Evolutionary conservation across 1,140 invertebrate genomes (phyloP).

Genomic region (Hylaeus anthracinus): DNA sequence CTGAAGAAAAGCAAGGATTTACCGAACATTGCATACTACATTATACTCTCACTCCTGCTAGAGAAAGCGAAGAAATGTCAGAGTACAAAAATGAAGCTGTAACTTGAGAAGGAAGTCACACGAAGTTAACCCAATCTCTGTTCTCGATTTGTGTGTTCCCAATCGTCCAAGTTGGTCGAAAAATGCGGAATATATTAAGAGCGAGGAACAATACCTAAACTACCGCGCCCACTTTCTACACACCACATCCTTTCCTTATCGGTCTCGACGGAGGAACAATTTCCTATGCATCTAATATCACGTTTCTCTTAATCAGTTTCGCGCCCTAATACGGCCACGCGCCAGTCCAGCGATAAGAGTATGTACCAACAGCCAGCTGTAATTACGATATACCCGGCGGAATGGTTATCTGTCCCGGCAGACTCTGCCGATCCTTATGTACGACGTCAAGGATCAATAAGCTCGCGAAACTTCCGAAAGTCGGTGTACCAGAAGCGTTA

Average conservation of each 20-base stretch:
- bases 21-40: too few relatives aligned
- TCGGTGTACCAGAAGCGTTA: not conserved
- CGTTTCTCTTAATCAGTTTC: not conserved
- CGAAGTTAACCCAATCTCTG: too few relatives aligned
- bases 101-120: too few relatives aligned
- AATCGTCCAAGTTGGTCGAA: too few relatives aligned
- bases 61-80: too few relatives aligned
- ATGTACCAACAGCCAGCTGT: too few relatives aligned
- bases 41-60: too few relatives aligned
- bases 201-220: not conserved
- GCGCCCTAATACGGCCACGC: not conserved
- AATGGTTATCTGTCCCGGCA: not conserved
- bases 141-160: too few relatives aligned
- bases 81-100: too few relatives aligned
- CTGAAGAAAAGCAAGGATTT: too few relatives aligned
- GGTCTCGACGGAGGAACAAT: not conserved
- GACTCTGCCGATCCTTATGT: not conserved
- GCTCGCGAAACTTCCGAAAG: not conserved
- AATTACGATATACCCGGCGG: not conserved
- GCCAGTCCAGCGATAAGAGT: not conserved
- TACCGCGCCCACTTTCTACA: not conserved
- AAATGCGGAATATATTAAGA: not conserved
- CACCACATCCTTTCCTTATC: not conserved
- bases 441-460: conserved; percentile 5
- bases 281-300: not conserved